Evolutionary conservation across 53 echinoderm and acorn worm genomes (phyloP), one percentile per base, ranked within the genome.

Genomic region (Crossaster papposus): DNA sequence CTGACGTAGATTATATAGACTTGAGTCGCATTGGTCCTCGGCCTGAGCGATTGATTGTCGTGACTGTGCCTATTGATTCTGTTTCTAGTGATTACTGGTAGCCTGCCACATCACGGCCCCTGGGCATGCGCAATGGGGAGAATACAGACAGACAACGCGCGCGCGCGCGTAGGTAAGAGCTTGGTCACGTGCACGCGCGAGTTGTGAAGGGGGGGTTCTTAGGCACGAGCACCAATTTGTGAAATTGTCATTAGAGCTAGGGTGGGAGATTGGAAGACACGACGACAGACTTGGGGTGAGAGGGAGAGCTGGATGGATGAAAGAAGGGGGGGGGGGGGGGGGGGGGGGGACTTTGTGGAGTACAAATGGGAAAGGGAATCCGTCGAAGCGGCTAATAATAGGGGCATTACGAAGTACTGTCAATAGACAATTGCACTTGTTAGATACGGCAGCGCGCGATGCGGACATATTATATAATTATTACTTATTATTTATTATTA

Each of bases 181-280:
- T 32, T 68, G 24, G 2, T 3, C 35, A 37, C 28, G 77, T 17
- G 38, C 18, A 76, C 11, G 36, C 38, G 14, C 77, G 72, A 28
- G 32, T 31, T 71, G n/a, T 7, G 17, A 38, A 70, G 44, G 44
- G 58, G 58, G 58, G 58, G 58, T 18, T 14, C 58, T 58, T 2
- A 58, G 22, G 12, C 22, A 8, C 58, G 17, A 20, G 44, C 44
- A 58, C 17, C 72, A 85, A 76, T 87, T 87, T 76, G 77, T 58
- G 63, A 87, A 87, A 87, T 87, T 76, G 87, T 87, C 77, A 87
- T 87, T 87, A 87, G 20, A 72, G 58, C 36, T 20, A 22, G 77
- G 74, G 38, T 72, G 33, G 37, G 64, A 26, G 55, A 75, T 54
- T 62, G 54, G 13, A 51, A 58, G 18, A 62, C n/a, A 31, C 23